Evolutionary conservation across 1,140 invertebrate species (phyloP).

Genomic region (Rhagoletis zephyria): DNA sequence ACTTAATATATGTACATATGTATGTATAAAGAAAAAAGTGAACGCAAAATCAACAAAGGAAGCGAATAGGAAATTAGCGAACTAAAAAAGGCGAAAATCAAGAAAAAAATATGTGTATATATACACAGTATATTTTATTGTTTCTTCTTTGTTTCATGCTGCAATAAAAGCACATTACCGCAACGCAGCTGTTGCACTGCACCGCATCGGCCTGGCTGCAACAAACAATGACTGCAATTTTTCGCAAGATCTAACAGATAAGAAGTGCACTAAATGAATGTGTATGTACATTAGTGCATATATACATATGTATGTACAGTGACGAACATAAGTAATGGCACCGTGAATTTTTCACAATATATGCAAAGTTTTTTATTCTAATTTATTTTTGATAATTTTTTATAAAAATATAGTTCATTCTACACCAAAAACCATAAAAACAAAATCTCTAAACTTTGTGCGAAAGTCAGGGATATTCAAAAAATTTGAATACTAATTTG

Average conservation of each 20-base stretch:
- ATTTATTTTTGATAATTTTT: too few relatives aligned
- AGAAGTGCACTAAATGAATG: not conserved
- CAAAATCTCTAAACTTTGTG: too few relatives aligned
- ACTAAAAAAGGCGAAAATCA: not conserved
- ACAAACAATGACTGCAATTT: slow-evolving; percentile 31
- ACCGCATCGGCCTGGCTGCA: not conserved
- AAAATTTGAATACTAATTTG: too few relatives aligned
- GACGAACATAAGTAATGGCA: too few relatives aligned
- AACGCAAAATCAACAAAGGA: slow-evolving; percentile 11
- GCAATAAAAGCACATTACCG: not conserved
- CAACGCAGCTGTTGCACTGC: not conserved
- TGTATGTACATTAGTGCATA: not conserved
- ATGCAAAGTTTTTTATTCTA: too few relatives aligned
- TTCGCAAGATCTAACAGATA: slow-evolving; percentile 43
- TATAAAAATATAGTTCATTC: too few relatives aligned
- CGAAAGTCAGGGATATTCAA: too few relatives aligned
- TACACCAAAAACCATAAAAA: too few relatives aligned
- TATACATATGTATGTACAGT: not conserved
- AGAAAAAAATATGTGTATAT: not conserved
- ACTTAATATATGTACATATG: not conserved
- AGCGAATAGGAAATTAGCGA: slow-evolving; percentile 1
- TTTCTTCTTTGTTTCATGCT: not conserved
- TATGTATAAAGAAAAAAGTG: not conserved
- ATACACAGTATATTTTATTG: not conserved
- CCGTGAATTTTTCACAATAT: too few relatives aligned